Evolutionary conservation across 2,797 vertebrate species (phyloP).

Genomic region (Emys orbicularis): DNA sequence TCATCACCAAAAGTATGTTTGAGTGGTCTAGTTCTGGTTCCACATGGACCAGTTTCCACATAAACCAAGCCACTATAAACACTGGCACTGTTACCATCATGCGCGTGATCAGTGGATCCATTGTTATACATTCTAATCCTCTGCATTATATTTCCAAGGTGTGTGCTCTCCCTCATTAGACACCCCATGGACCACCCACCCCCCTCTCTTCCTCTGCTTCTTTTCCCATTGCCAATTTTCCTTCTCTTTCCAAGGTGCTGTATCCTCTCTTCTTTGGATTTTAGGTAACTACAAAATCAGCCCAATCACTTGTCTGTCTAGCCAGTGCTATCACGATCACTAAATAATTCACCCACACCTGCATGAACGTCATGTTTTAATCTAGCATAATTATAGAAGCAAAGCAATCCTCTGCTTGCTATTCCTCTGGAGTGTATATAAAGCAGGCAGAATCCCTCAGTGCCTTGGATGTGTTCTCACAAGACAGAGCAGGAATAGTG

Average conservation of each 20-base stretch:
- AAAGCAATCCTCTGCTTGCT: conserved; percentile 42
- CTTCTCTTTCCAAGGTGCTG: neutral
- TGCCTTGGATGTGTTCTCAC: neutral
- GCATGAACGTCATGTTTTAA: neutral
- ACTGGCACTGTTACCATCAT: neutral
- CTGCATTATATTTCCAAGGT: neutral
- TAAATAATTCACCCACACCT: neutral
- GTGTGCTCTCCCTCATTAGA: neutral
- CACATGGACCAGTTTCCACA: neutral
- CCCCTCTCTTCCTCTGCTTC: neutral
- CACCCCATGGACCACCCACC: too few relatives aligned
- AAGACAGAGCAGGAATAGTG: neutral
- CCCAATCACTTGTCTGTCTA: neutral
- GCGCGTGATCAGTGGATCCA: neutral
- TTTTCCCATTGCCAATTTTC: neutral
- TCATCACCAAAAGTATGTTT: neutral
- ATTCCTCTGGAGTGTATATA: neutral
- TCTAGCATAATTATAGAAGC: neutral
- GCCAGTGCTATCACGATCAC: rapidly evolving
- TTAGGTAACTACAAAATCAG: neutral
- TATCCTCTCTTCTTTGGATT: neutral
- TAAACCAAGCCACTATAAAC: neutral
- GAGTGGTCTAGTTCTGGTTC: neutral
- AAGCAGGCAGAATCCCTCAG: conserved; percentile 49
- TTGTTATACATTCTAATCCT: neutral